Evolutionary conservation across 2,113 vertebrate species (phyloP).

Genomic region (Nyctereutes procyonoides): DNA sequence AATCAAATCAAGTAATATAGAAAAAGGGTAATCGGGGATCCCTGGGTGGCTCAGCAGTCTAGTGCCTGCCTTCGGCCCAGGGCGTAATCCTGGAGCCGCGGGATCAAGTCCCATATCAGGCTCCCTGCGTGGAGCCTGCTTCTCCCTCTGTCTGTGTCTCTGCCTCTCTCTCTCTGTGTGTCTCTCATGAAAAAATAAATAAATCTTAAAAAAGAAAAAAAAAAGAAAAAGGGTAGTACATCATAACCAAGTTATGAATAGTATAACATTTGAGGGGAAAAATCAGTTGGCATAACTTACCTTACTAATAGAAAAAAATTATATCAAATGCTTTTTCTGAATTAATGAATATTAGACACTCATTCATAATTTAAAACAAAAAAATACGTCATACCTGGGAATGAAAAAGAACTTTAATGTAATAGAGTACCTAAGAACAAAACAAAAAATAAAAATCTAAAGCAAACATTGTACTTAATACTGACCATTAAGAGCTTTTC

Average conservation of each 20-base stretch:
- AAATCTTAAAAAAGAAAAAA: too few species aligned
- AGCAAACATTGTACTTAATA: not conserved
- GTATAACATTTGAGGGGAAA: not conserved
- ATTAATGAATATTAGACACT: constrained; percentile 19
- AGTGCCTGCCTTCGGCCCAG: too few species aligned
- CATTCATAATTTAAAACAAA: constrained; percentile 27
- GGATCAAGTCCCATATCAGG: too few species aligned
- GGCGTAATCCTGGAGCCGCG: too few species aligned
- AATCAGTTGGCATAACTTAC: not conserved
- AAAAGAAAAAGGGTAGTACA: not conserved
- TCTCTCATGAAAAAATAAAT: too few species aligned
- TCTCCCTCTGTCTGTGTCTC: too few species aligned
- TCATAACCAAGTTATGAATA: not conserved
- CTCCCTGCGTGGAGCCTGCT: too few species aligned
- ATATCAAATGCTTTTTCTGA: not conserved
- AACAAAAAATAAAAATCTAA: not conserved
- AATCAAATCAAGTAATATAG: not conserved
- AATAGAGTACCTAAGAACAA: not conserved
- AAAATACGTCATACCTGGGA: not conserved
- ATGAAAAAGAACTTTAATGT: not conserved
- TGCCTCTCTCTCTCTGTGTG: too few species aligned
- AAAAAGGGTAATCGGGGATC: not conserved
- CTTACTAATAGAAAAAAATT: not conserved
- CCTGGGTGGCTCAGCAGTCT: too few species aligned
- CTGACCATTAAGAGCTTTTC: not conserved